Evolutionary conservation across 2,113 vertebrate species (phyloP), one percentile per base, ranked within the genome.

Genomic region (Myxocyprinus asiaticus): DNA sequence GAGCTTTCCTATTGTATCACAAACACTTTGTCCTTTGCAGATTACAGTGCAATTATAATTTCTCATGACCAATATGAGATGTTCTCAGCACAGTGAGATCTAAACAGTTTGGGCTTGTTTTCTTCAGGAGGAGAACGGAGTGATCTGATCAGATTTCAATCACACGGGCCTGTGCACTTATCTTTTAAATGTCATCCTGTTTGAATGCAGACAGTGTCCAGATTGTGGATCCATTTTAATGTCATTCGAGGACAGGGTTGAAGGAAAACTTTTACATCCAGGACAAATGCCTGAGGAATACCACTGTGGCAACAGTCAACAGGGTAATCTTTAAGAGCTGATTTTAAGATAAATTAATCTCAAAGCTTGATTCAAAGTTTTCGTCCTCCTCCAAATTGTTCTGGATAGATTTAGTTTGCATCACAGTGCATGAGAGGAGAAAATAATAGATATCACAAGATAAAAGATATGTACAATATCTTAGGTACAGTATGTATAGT

Each of bases 71-170:
- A 11, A 9, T 22, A 8, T 62, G 59, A 11, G 59, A 53, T 51
- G 48, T 55, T 10, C 11, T 33, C 22, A 33, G 22, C 22, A 22
- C 44, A 62, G 59, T 53, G 59, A 55, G 48, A 65, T 55, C 17
- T 50, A 17, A 65, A 65, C 62, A 55, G 45, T 4, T 59, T 14
- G 14, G 43, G 3, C 71, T 74, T 61, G 73, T 76, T 76, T 76
- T 64, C 5, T 47, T 64, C 59, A 11, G 22, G 22, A 33, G 22
- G 22, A 33, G 22, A 33, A 33, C 22, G 22, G 22, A 33, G 22
- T 33, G 22, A 33, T 48, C 72, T 43, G 72, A 65, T 76, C 48
- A 76, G 42, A 76, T 76, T 65, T 48, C 73, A 43, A 44, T 55
- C 50, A 44, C 61, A 76, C 5, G 6, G 51, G 73, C 62, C 33